Conservation (phyloP, 1,140 invertebrate species). For the Apolygus lucorum region DNA sequence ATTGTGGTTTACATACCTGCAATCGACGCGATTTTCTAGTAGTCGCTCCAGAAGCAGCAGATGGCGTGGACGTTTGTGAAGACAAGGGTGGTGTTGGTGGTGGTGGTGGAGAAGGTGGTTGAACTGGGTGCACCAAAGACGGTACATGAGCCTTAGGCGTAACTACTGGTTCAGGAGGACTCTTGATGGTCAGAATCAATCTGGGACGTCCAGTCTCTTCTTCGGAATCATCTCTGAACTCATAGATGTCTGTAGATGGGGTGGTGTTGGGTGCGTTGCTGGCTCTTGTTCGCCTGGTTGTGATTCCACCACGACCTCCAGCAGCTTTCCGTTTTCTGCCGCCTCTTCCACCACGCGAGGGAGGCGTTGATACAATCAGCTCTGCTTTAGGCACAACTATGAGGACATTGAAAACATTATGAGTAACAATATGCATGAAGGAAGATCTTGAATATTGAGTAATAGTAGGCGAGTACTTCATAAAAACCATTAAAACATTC, state of each 20-base stretch:
- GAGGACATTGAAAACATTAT: neutral
- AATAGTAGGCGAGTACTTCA: too few relatives aligned
- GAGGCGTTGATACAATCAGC: neutral
- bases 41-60: conserved; percentile 35
- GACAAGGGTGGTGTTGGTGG: conserved; percentile 33
- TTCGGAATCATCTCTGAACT: conserved; percentile 74
- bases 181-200: conserved; percentile 71
- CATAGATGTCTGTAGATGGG: conserved; percentile 60
- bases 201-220: conserved; percentile 55
- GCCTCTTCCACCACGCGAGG: conserved; percentile 32
- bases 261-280: conserved; percentile 29
- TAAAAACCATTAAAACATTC: too few relatives aligned
- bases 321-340: conserved; percentile 35
- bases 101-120: conserved; percentile 37
- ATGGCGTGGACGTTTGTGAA: conserved; percentile 39
- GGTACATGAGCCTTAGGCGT: conserved; percentile 34
- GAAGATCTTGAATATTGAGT: too few relatives aligned
- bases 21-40: conserved; percentile 64
- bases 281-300: conserved; percentile 42
- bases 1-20: too few relatives aligned
- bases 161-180: conserved; percentile 41
- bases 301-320: conserved; percentile 38
- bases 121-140: conserved; percentile 36
- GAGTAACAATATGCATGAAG: too few relatives aligned
- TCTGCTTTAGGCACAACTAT: conserved; percentile 6